Evolutionary conservation across 2,797 vertebrate genomes (phyloP), one percentile per base, ranked within the genome.

Genomic region (Esox lucius): DNA sequence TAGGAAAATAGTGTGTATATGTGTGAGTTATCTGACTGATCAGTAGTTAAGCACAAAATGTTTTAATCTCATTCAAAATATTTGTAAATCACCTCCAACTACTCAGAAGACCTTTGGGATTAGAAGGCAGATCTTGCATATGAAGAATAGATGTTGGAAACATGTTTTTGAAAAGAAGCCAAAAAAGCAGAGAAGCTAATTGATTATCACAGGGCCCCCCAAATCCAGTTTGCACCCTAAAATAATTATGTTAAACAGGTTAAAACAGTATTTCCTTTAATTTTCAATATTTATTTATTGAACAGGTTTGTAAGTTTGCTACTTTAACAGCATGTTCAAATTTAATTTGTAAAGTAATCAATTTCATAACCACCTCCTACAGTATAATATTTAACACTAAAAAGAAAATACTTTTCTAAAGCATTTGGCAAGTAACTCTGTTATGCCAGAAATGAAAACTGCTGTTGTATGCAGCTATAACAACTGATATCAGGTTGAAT

Each of bases 151-250:
- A 71, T 72, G 71, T 70, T 31, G 70, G 81, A 61, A 68, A 39
- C 75, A 74, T 31, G 39, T 73, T 79, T 77, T 51, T 67, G 75
- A 70, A 66, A 65, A 76, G 67, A 74, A 77, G 74, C 70, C 74
- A 17, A 61, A 61, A 85, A 85, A 87, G 78, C 80, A 85, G 82
- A 82, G 81, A 87, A 86, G 78, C 75, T 72, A 83, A 88, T 78
- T 81, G 83, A 91, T 91, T 91, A 92, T 89, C 85, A 88, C 85
- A 83, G 81, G 86, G 89, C 86, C 78, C 82, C 89, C 87, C 86
- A 89, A 86, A 85, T 86, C 46, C 67, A 82, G 80, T 87, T 89
- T 87, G 84, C 75, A 78, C 86, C 80, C 61, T 83, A 81, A 78
- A 78, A 76, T 70, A 81, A 85, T 84, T 5, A 85, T 84, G 84